A percentile compares a stretch with the other conserved stretches of the same genome.
Evolutionary conservation across 2,888 invertebrate species (phyloP).

Genomic region (Hypomecis punctinalis): DNA sequence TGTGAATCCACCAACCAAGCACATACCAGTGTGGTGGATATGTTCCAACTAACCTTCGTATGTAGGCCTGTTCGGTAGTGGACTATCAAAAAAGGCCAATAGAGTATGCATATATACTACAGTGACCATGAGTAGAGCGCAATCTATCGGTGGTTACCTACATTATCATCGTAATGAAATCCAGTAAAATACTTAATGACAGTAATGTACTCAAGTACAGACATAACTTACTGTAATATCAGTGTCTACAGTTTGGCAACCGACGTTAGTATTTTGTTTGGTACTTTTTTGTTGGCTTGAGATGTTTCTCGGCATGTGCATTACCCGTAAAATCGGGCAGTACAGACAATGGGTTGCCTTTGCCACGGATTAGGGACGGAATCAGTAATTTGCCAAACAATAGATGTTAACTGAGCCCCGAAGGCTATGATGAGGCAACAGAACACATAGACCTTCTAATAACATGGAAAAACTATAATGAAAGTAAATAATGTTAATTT

Average conservation of each 20-base stretch:
- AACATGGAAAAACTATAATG: conserved; percentile 51
- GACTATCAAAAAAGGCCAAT: too few species aligned
- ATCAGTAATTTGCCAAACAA: conserved; percentile 78
- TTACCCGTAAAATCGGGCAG: conserved; percentile 73
- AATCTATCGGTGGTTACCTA: too few species aligned
- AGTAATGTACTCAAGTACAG: neutral
- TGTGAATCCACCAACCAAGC: too few species aligned
- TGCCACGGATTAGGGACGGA: conserved; percentile 76
- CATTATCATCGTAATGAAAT: too few species aligned
- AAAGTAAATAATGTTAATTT: conserved; percentile 41
- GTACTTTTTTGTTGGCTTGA: conserved; percentile 35
- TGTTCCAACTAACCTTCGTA: too few species aligned
- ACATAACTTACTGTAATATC: neutral
- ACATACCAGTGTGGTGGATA: too few species aligned
- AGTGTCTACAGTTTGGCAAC: conserved; percentile 33
- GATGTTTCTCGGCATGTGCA: conserved; percentile 59
- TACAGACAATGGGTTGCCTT: conserved; percentile 69
- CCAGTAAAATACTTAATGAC: neutral
- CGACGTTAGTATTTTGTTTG: conserved; percentile 21
- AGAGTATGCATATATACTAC: too few species aligned
- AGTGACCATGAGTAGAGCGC: too few species aligned
- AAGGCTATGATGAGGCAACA: conserved; percentile 73
- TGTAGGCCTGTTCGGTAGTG: too few species aligned
- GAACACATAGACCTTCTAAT: conserved; percentile 54
- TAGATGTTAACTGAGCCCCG: conserved; percentile 75